Evolutionary conservation across 2,888 invertebrate species (phyloP).

Genomic region (Cantharis flavilabris): DNA sequence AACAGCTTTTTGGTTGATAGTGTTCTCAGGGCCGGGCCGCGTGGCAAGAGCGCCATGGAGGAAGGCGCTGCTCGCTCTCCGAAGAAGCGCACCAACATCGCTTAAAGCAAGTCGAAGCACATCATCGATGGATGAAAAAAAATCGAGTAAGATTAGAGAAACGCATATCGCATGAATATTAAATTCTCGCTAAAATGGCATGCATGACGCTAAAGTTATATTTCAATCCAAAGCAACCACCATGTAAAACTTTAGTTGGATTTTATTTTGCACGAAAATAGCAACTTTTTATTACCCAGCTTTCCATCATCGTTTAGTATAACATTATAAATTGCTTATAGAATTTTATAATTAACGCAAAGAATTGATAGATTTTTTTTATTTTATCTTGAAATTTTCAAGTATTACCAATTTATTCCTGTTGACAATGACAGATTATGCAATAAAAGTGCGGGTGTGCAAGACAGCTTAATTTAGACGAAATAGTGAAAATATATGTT

Average conservation of each 20-base stretch:
- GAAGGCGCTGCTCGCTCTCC: conserved; percentile 69
- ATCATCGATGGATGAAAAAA: conserved; percentile 82
- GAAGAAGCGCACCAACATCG: conserved; percentile 68
- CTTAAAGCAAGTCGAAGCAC: conserved; percentile 65
- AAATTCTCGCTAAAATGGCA: neutral
- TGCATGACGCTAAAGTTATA: neutral
- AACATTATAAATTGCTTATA: neutral
- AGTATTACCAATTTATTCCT: neutral
- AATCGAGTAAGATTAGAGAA: conserved; percentile 69
- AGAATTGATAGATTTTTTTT: neutral
- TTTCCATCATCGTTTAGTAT: neutral
- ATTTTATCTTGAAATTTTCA: neutral
- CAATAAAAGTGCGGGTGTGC: neutral
- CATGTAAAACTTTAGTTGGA: neutral
- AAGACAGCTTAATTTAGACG: neutral
- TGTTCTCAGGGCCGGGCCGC: conserved; percentile 84
- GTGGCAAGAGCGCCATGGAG: conserved; percentile 72
- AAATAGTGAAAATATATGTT: neutral
- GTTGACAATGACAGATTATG: conserved; percentile 2
- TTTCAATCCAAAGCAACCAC: neutral
- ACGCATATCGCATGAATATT: conserved; percentile 18
- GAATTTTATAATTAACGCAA: neutral
- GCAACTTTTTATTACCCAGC: neutral
- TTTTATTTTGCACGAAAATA: neutral
- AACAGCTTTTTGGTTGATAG: conserved; percentile 54